These are phyloP conservation scores for Dermatemys mawii DNA, from an alignment of 2,113 vertebrate genomes.

Conservation along the genomic window DNA sequence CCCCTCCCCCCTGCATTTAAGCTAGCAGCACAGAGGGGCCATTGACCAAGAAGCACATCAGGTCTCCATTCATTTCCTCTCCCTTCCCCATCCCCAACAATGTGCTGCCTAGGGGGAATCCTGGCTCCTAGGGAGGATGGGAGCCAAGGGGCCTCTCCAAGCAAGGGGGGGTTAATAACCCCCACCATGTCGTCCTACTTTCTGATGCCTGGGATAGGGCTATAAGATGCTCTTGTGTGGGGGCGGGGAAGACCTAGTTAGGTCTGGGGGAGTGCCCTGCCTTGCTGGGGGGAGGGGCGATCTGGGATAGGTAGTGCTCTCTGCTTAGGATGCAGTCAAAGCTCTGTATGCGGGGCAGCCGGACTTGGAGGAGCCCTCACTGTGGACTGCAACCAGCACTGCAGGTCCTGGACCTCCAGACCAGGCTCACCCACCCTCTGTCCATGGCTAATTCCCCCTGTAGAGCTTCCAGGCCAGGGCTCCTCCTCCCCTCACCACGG, in stretches of 20 bases:
- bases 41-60: background rate
- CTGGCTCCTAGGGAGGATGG: background rate
- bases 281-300: no score
- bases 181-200: background rate
- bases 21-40: background rate
- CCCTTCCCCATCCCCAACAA: background rate
- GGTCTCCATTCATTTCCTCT: background rate
- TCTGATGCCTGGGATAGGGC: background rate
- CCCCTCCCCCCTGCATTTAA: no score
- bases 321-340: background rate
- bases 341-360: background rate
- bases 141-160: background rate
- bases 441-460: background rate
- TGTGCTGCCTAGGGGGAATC: background rate
- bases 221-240: background rate
- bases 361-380: background rate
- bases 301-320: background rate
- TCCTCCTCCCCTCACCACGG: background rate
- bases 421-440: background rate
- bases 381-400: background rate
- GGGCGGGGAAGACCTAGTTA: no score
- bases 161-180: background rate
- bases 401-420: background rate
- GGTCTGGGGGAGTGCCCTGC: background rate
- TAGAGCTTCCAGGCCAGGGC: background rate